These are phyloP conservation scores for Drosophila lutescens DNA, from an alignment of 2,888 invertebrate species.

Conservation along the genomic window DNA sequence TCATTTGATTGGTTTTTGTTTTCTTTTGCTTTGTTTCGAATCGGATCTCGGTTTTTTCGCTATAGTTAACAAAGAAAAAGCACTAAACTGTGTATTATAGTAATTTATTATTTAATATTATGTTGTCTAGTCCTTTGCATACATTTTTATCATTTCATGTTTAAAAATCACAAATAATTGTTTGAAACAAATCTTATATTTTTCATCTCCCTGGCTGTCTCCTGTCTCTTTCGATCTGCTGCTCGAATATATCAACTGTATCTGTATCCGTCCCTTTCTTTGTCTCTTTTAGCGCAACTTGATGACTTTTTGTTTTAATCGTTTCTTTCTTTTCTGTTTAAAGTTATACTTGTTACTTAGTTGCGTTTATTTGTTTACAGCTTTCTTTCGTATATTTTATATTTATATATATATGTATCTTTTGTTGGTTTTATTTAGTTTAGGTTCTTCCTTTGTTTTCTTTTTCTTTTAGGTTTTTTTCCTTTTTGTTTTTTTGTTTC, in stretches of 20 bases:
- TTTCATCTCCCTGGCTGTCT: conserved; percentile 85
- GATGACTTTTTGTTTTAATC: not conserved
- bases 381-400: conserved; percentile 8
- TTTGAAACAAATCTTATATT: conserved; percentile 71
- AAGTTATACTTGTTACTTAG: conserved; percentile 34
- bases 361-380: conserved; percentile 15
- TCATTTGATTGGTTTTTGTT: conserved; percentile 1
- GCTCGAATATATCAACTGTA: conserved; percentile 5
- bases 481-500: conserved; percentile 1
- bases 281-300: conserved; percentile 17
- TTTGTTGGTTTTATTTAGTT: conserved; percentile 4
- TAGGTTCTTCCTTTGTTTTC: conserved; percentile 10
- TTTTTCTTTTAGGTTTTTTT: conserved; percentile 5
- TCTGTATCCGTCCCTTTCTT: conserved; percentile 1
- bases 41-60: conserved; percentile 27
- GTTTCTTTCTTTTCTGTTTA: not conserved
- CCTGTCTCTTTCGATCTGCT: conserved; percentile 11
- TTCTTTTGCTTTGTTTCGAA: conserved; percentile 16
- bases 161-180: conserved; percentile 76
- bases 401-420: conserved; percentile 20
- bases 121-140: conserved; percentile 67
- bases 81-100: conserved; percentile 49
- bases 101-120: conserved; percentile 55
- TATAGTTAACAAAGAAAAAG: conserved; percentile 67
- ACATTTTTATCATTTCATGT: conserved; percentile 70